phyloP scores from a whole-genome alignment of 2,888 invertebrate genomes.

The Aphodius granarius region DNA sequence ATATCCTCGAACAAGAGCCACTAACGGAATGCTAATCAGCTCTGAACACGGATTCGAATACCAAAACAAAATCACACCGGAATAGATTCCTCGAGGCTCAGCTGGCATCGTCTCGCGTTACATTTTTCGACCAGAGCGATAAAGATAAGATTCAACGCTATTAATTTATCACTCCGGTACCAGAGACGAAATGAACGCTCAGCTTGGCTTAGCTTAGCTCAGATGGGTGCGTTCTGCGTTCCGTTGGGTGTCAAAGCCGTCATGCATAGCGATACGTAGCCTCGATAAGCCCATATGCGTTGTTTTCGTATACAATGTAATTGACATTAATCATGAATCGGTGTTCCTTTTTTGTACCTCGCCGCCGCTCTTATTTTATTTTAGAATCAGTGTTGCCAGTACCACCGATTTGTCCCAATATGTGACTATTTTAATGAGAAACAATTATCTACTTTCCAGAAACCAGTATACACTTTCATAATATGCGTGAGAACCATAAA shows the following conservation, averaged over 20 bases:
- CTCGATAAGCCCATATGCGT: not conserved
- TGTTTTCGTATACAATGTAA: constrained; percentile 8
- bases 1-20: too few species aligned
- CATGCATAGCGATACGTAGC: not conserved
- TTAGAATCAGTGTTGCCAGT: too few species aligned
- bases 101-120: not conserved
- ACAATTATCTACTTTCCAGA: too few species aligned
- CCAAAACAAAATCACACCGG: not conserved
- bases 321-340: constrained; percentile 11
- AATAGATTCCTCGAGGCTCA: not conserved
- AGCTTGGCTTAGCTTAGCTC: too few species aligned
- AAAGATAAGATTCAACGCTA: not conserved
- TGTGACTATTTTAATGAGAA: too few species aligned
- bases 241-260: not conserved
- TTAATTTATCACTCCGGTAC: not conserved
- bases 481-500: too few species aligned
- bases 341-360: not conserved
- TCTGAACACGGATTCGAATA: not conserved
- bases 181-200: not conserved
- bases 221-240: not conserved
- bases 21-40: not conserved
- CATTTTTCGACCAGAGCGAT: not conserved
- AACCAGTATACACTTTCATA: too few species aligned
- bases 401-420: too few species aligned
- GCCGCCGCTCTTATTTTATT: not conserved